Evolutionary conservation across 2,113 vertebrate species (phyloP).

Genomic region (Clarias batrachus): DNA sequence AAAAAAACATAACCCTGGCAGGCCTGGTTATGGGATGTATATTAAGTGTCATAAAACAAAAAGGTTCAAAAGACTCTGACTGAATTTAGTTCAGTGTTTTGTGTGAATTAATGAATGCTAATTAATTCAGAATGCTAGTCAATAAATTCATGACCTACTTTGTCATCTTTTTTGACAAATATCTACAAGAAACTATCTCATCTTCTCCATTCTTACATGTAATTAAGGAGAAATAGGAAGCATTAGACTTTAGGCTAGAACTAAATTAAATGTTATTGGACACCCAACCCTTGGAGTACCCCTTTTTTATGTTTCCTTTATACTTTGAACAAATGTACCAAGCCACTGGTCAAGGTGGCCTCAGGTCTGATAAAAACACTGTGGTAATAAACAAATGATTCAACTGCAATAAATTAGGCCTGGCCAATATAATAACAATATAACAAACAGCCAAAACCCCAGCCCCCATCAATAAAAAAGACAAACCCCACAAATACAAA

Average conservation of each 20-base stretch:
- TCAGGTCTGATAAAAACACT: neutral
- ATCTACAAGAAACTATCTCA: neutral
- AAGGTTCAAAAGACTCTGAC: neutral
- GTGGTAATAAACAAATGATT: neutral
- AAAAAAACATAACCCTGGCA: neutral
- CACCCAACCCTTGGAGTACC: too few species aligned
- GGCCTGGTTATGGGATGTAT: neutral
- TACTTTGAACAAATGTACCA: neutral
- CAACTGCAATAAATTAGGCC: neutral
- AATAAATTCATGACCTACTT: neutral
- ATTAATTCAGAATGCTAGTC: neutral
- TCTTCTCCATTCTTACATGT: neutral
- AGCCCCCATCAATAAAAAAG: neutral
- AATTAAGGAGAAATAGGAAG: neutral
- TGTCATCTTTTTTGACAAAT: neutral
- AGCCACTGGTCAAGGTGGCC: too few species aligned
- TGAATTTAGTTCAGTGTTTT: neutral
- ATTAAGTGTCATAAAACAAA: neutral
- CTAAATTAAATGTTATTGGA: neutral
- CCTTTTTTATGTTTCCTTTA: neutral
- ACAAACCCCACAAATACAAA: neutral
- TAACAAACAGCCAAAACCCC: neutral
- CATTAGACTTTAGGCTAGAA: neutral
- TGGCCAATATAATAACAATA: too few species aligned
- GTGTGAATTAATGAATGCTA: neutral